Evolutionary conservation across 1,140 invertebrate species (phyloP), one percentile per base, ranked within the genome.

Genomic region (Nixonia krombeini): DNA sequence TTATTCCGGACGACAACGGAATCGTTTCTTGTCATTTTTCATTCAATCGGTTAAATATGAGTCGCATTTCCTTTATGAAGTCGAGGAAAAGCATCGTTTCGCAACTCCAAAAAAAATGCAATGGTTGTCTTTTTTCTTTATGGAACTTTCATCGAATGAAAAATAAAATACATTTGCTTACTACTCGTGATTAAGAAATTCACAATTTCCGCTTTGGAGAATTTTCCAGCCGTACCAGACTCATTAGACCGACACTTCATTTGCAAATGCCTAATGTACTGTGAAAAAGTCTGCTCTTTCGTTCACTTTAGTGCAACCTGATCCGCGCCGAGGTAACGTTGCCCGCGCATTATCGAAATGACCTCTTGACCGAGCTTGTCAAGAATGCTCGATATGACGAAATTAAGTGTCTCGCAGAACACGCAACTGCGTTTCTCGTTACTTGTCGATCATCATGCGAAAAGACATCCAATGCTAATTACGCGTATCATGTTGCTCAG

Each of bases 371-470:
- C 12, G 17, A 41, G 37, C 53, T 17, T 53, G 53, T 44, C 37
- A 44, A 35, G 53, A 28, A 23, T 25, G 33, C 47, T 33, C 41
- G 35, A 40, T 38, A 51, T 41, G 21, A 53, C 28, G 49, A 57
- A 57, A 58, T 65, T 56, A 47, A 65, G 47, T 58, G 41, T 46
- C n/a, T 25, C 13, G 37, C 45, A 46, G 38, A 29, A 44, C 26
- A 25, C 41, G 12, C 49, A 57, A 33, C 37, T 31, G n/a, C n/a
- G n/a, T n/a, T n/a, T n/a, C n/a, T n/a, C n/a, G n/a, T n/a, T n/a
- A n/a, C n/a, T n/a, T n/a, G n/a, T n/a, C n/a, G n/a, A n/a, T n/a
- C n/a, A n/a, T n/a, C n/a, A n/a, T n/a, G n/a, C n/a, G n/a, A n/a
- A n/a, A n/a, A n/a, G n/a, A n/a, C n/a, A n/a, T n/a, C n/a, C n/a